phyloP scores from a whole-genome alignment of 2,888 invertebrate species.

The Polydrusus pterygomalis region DNA sequence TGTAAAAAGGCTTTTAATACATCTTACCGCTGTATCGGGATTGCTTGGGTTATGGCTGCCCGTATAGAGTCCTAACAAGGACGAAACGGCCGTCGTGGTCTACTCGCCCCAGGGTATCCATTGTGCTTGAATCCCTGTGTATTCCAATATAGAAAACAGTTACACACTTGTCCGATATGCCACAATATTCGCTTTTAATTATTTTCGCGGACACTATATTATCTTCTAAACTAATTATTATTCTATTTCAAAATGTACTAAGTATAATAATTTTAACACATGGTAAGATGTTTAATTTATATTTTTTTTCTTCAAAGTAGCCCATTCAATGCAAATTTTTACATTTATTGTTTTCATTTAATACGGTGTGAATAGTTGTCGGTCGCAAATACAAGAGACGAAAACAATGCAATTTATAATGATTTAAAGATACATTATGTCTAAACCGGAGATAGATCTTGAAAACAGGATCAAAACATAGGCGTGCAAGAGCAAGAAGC shows the following conservation, averaged over 20 bases:
- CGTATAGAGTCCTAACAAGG: too few species aligned
- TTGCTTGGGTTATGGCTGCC: too few species aligned
- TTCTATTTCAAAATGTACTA: background rate
- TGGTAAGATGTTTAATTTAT: conserved; percentile 12
- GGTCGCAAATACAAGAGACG: conserved; percentile 32
- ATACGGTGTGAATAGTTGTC: conserved; percentile 35
- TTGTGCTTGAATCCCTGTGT: too few species aligned
- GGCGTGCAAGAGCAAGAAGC: conserved; percentile 4
- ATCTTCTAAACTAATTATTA: too few species aligned
- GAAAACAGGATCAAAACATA: conserved; percentile 8
- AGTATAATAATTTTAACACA: background rate
- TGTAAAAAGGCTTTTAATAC: too few species aligned
- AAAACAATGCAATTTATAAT: conserved; percentile 37
- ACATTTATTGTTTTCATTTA: conserved; percentile 32
- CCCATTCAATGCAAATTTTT: conserved; percentile 48
- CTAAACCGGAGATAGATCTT: conserved; percentile 4
- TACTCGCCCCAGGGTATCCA: too few species aligned
- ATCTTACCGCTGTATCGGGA: too few species aligned
- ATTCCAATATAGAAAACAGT: too few species aligned
- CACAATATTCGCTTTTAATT: too few species aligned
- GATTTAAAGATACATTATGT: conserved; percentile 32
- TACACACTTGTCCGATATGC: too few species aligned
- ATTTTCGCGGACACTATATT: too few species aligned
- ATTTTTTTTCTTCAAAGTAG: conserved; percentile 14
- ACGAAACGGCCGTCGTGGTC: too few species aligned